Base-by-base conservation (phyloP, 1,140 invertebrate species). In the Temnothorax curvispinosus region DNA sequence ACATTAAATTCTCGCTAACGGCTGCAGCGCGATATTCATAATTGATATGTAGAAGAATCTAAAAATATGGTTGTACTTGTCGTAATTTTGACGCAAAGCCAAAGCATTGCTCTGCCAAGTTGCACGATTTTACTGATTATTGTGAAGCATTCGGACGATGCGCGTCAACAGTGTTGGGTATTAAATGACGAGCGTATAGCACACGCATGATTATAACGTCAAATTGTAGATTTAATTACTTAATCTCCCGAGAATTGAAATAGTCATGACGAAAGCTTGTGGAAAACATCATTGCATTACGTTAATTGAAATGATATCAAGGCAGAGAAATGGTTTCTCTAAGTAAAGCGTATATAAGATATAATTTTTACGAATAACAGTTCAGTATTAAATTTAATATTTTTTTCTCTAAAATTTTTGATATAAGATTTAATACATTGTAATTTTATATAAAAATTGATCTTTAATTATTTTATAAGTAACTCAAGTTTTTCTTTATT, bases 81-180 rank as follows among this genome's bases (percentile, higher is more conserved):
- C 65, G 50, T 71, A 78, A 77, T 35, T 85, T 77, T 85, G 82
- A 85, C 6, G 74, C 35, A 62, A 65, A 50, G 82, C 82, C 82
- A 85, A 62, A 41, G 18, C 69, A 54, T 35, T 64, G 7, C 52
- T 64, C 3, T 85, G 74, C 77, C 85, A 81, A 81, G 75, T 65
- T 41, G 67, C 27, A 58, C 5, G 38, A 72, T 58, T 27, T 52
- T 50, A 69, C 44, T 27, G 64, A 54, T 80, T 80, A 69, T 27
- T 52, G 9, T 47, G n/a, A 50, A 69, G 21, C 27, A 35, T 47
- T 15, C 3, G 27, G n/a, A 44, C 6, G 54, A 80, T 38, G 18
- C 27, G 27, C 18, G 18, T 18, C 15, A 77, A 76, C n/a, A 44
- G 35, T 54, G 13, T 11, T 35, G n/a, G 52, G 47, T 54, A 47